Evolutionary conservation across 2,888 invertebrate genomes (phyloP).

Genomic region (Ichneumoninae sp.): DNA sequence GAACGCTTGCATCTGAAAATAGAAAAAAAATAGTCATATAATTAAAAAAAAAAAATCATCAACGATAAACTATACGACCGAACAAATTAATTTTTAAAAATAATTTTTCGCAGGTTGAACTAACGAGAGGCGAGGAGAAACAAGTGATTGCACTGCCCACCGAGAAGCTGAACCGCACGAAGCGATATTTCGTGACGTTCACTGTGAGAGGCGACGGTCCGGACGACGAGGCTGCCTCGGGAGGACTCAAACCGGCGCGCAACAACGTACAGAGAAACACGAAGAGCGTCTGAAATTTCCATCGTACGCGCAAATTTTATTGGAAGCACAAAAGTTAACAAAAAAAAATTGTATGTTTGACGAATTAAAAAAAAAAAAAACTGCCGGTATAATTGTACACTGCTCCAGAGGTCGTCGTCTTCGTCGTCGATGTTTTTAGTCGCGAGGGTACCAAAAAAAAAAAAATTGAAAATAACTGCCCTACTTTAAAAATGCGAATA

Average conservation of each 20-base stretch:
- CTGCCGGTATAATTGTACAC: slow-evolving; percentile 38
- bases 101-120: slow-evolving; percentile 86
- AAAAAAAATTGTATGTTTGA: neutral
- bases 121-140: slow-evolving; percentile 93
- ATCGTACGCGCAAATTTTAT: slow-evolving; percentile 5
- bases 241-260: slow-evolving; percentile 81
- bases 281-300: slow-evolving; percentile 74
- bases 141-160: slow-evolving; percentile 95
- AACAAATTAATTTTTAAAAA: neutral
- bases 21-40: neutral
- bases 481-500: slow-evolving; percentile 9
- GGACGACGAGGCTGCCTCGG: slow-evolving; percentile 75
- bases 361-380: slow-evolving; percentile 12
- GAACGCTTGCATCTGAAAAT: neutral
- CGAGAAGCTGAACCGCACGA: slow-evolving; percentile 94
- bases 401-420: slow-evolving; percentile 20
- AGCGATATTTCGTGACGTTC: slow-evolving; percentile 96
- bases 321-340: slow-evolving; percentile 10
- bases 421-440: slow-evolving; percentile 25
- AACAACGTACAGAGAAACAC: slow-evolving; percentile 75
- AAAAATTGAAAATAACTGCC: slow-evolving; percentile 18
- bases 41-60: neutral
- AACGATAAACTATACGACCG: neutral
- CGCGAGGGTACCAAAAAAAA: neutral
- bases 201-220: slow-evolving; percentile 92